A percentile compares a stretch with the other conserved stretches of the same genome.
These are phyloP conservation scores for Rhodinocichla rosea DNA, from an alignment of 2,113 vertebrate species.

Conservation along the genomic window DNA sequence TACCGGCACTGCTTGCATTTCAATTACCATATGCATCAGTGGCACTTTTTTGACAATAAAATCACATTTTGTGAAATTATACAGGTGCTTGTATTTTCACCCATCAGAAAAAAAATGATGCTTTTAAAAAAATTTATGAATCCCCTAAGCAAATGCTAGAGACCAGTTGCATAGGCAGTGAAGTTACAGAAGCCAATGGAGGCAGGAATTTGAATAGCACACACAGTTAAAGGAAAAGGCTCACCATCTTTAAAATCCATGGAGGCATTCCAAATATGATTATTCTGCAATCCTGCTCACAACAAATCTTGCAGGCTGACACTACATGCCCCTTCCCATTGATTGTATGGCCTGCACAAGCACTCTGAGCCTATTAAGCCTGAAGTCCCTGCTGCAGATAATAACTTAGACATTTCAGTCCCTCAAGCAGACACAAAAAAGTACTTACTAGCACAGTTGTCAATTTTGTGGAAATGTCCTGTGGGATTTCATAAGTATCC, in stretches of 20 bases:
- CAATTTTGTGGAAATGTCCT: not conserved
- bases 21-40: not conserved
- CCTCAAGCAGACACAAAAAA: not conserved
- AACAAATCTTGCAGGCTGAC: not conserved
- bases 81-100: not conserved
- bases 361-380: not conserved
- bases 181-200: not conserved
- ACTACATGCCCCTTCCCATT: not conserved
- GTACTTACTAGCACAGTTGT: not conserved
- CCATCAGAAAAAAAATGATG: not conserved
- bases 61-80: not conserved
- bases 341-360: not conserved
- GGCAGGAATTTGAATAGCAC: not conserved
- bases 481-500: not conserved
- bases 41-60: not conserved
- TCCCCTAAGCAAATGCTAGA: not conserved
- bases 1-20: not conserved
- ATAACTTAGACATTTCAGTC: not conserved
- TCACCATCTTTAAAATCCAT: not conserved
- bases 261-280: not conserved
- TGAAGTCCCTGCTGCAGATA: not conserved
- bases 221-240: not conserved
- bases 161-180: not conserved
- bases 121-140: not conserved
- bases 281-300: not conserved